Base-by-base conservation (phyloP, 1,140 invertebrate genomes). In the Drosophila santomea region DNA sequence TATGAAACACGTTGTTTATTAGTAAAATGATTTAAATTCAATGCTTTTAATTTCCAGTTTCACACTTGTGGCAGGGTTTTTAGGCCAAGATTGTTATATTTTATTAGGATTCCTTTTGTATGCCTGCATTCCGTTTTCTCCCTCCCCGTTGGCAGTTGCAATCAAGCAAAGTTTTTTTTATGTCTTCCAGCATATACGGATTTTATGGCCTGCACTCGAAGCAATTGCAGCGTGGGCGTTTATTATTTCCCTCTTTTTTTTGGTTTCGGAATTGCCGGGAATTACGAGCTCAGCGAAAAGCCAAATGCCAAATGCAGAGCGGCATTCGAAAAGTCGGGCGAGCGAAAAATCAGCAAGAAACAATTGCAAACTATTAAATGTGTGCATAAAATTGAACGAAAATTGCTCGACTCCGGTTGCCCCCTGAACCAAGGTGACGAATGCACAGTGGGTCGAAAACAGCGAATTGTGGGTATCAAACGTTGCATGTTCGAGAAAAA, bases 281-380 rank as follows among this genome's bases (percentile, higher is more conserved):
- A 71, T 58, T 58, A 71, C 67, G 64, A 71, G 28, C 67, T 71
- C 64, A 71, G 67, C 67, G 44, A 69, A 71, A 71, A 25, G 28
- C 15, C 23, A 55, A 73, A 61, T 69, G 32, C 17, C 20, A 52
- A 72, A 54, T 60, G 32, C 69, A 73, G 11, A 36, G 51, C 38
- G 47, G 47, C 17, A 61, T 47, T 25, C n/a, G 35, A 45, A 17
- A 32, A 35, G 28, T 23, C 28, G 20, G 25, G 45, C 14, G 32
- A 54, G 28, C 23, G 41, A 28, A 28, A 48, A 48, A 76, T 63
- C 45, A 63, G 43, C 36, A 69, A 43, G 43, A 58, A 76, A 75
- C 66, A 79, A 74, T 74, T 88, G 75, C 72, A 69, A 88, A 55
- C 79, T 71, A 88, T 79, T 88, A 78, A 68, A 63, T 64, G 57